phyloP scores from a whole-genome alignment of 2,888 invertebrate genomes.

The Timandra comae region DNA sequence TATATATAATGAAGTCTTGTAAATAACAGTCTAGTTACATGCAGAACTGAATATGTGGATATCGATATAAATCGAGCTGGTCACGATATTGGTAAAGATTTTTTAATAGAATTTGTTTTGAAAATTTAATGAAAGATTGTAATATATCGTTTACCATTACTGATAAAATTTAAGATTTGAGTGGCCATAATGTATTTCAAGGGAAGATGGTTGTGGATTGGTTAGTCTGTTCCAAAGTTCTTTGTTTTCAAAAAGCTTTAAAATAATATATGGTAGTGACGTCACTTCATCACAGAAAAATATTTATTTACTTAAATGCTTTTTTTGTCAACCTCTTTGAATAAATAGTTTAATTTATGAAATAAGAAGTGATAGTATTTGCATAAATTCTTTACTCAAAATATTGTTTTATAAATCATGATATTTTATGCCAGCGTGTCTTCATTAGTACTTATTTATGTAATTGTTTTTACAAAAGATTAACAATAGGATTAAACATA shows the following conservation, averaged over 20 bases:
- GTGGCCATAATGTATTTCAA: constrained; percentile 59
- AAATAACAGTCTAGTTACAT: constrained; percentile 55
- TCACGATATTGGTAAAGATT: constrained; percentile 38
- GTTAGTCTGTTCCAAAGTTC: no score
- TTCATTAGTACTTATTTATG: no score
- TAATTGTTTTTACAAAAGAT: background rate
- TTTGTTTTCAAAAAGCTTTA: no score
- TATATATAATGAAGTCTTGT: constrained; percentile 48
- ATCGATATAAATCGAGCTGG: constrained; percentile 38
- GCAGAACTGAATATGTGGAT: constrained; percentile 38
- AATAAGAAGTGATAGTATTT: no score
- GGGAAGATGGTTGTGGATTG: constrained; percentile 42
- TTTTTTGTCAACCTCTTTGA: no score
- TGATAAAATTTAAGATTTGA: constrained; percentile 63
- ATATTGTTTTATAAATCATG: no score
- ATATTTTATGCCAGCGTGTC: no score
- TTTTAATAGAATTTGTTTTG: constrained; percentile 15
- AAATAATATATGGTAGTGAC: no score
- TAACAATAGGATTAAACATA: background rate
- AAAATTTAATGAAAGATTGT: constrained; percentile 36
- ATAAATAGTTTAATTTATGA: no score
- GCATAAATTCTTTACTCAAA: no score
- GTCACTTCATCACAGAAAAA: no score
- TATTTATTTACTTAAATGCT: no score
- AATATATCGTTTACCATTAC: constrained; percentile 52